Conservation (phyloP, 2,113 vertebrate species). For the Cyprinus carpio region DNA sequence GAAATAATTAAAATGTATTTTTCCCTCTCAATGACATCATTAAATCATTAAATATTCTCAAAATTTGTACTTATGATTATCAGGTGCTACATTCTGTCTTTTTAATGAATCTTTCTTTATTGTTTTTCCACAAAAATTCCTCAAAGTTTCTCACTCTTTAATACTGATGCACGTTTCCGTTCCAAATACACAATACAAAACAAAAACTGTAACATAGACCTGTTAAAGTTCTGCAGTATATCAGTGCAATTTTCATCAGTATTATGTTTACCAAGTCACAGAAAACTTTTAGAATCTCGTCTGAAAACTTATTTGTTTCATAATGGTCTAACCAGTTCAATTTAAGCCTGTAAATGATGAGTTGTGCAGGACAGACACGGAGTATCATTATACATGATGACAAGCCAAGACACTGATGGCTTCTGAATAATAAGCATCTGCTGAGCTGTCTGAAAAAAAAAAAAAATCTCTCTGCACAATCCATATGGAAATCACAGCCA, state of each 20-base stretch:
- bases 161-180: not conserved
- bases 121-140: not conserved
- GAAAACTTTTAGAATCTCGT: slow-evolving; percentile 47
- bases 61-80: not conserved
- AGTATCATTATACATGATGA: slow-evolving; percentile 59
- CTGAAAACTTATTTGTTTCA: slow-evolving; percentile 45
- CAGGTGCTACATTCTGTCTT: not conserved
- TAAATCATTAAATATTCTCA: not conserved
- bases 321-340: slow-evolving; percentile 47
- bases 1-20: not conserved
- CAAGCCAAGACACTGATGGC: slow-evolving; percentile 70
- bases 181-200: not conserved
- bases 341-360: slow-evolving; percentile 44
- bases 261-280: slow-evolving; percentile 62
- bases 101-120: not conserved
- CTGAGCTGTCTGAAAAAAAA: slow-evolving; percentile 47
- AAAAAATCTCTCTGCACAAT: too few species aligned
- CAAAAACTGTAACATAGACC: not conserved
- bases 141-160: not conserved
- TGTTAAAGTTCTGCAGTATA: not conserved
- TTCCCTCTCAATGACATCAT: not conserved
- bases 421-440: slow-evolving; percentile 68
- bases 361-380: slow-evolving; percentile 57
- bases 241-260: slow-evolving; percentile 60
- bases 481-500: slow-evolving; percentile 67